Evolutionary conservation across 2,113 vertebrate species (phyloP), one percentile per base, ranked within the genome.

Genomic region (Brachionichthys hirsutus): DNA sequence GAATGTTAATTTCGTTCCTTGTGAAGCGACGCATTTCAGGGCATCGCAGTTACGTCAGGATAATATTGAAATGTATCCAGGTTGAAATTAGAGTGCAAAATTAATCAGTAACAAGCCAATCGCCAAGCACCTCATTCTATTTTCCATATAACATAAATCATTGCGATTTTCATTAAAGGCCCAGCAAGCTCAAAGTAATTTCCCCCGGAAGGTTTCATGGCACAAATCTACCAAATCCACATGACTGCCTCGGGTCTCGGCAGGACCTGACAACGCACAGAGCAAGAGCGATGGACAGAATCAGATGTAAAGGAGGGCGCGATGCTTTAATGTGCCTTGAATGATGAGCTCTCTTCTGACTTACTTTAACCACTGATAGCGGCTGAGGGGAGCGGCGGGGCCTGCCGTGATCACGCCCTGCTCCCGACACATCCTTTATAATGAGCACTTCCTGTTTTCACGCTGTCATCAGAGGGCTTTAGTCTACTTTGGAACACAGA

Each of bases 121-220:
- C 24, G 8, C 24, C 24, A 80, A 59, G 54, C 11, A 18, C 65
- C 24, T 61, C 58, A 67, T 80, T 85, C 74, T 70, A 77, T 81
- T 83, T 82, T 71, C 77, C 65, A 45, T 79, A 54, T 62, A 83
- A 64, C 77, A 86, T 87, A 84, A 87, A 86, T 85, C 85, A 87
- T 64, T 59, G 69, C 61, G 69, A 82, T 73, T 75, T 75, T 82
- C 82, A 85, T 84, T 85, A 85, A 84, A 84, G 65, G 66, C 61
- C 65, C 63, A 44, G 70, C 61, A 61, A 77, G 85, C 65, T 82
- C 6, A 14, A 67, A 80, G 71, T 84, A 77, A 87, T 83, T 77
- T 77, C 66, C 65, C 65, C 69, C 61, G 34, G 50, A 68, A 81
- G 78, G 65, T 53, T 16, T 55, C 73, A 78, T 81, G 76, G 78